A percentile compares a stretch with the other conserved stretches of the same genome.
phyloP scores from a whole-genome alignment of 2,113 vertebrate genomes.

The Onychostoma macrolepis region DNA sequence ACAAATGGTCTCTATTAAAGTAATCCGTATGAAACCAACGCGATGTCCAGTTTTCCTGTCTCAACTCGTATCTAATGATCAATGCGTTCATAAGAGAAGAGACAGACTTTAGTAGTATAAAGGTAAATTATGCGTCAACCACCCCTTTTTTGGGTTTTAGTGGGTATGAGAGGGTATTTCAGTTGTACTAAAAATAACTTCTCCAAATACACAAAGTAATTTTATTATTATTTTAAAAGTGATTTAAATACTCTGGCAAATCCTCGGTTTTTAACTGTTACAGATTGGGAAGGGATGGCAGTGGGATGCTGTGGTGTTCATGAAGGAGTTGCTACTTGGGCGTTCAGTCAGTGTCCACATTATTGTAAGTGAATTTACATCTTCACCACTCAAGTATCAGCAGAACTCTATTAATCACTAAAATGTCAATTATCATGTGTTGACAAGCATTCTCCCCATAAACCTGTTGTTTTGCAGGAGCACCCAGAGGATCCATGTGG shows the following conservation, averaged over 20 bases:
- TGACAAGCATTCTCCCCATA: background rate
- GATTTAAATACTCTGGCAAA: background rate
- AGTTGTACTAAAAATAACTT: no score
- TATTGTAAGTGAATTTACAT: conserved; percentile 73
- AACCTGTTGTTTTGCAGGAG: conserved; percentile 72
- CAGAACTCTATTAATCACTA: background rate
- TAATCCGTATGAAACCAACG: no score
- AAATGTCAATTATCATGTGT: background rate
- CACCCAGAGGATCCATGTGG: conserved; percentile 73
- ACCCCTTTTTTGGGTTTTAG: no score
- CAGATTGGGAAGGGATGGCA: conserved; percentile 88
- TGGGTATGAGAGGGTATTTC: no score
- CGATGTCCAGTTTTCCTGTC: no score
- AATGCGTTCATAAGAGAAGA: no score
- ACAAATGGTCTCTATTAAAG: no score
- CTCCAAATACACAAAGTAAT: background rate
- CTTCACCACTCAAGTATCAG: background rate
- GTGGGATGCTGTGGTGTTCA: conserved; percentile 80
- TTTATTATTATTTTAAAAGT: background rate
- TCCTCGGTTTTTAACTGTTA: background rate
- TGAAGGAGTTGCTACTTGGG: conserved; percentile 82
- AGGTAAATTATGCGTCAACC: no score
- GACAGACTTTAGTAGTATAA: no score
- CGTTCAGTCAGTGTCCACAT: conserved; percentile 82
- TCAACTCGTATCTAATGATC: no score